These are phyloP conservation scores for Macropis europaea DNA, from an alignment of 2,888 invertebrate genomes.

Conservation along the genomic window DNA sequence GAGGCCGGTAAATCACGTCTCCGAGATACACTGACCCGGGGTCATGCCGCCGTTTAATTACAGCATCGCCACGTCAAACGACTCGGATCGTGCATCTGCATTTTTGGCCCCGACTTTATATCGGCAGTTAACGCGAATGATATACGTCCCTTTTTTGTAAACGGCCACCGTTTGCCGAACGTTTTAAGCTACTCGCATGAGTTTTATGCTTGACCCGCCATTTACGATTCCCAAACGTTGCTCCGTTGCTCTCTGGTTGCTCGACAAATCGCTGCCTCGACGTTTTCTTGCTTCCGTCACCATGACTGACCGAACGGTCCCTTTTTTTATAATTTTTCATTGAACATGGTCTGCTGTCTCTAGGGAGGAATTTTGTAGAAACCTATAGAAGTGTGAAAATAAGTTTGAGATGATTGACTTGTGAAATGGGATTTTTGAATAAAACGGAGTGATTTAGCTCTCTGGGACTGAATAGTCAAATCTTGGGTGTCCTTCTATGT, in stretches of 20 bases:
- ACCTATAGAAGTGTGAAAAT: too few species aligned
- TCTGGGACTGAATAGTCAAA: too few species aligned
- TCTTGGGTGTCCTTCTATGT: too few species aligned
- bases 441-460: too few species aligned
- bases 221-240: constrained; percentile 56
- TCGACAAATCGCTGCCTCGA: constrained; percentile 39
- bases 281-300: too few species aligned
- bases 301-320: too few species aligned
- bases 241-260: too few species aligned
- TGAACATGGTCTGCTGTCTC: too few species aligned
- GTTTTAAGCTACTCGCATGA: constrained; percentile 40
- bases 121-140: constrained; percentile 61
- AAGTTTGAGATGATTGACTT: too few species aligned
- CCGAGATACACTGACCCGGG: constrained; percentile 28
- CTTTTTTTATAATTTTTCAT: too few species aligned
- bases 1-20: constrained; percentile 43
- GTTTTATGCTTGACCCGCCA: constrained; percentile 58
- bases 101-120: constrained; percentile 57
- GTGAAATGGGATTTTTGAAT: too few species aligned
- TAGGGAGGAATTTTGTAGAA: too few species aligned
- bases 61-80: constrained; percentile 17
- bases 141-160: constrained; percentile 53
- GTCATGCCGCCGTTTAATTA: constrained; percentile 50
- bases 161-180: constrained; percentile 37
- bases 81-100: constrained; percentile 22